Evolutionary conservation across 2,113 vertebrate species (phyloP), one percentile per base, ranked within the genome.

Genomic region (Myotis yumanensis): DNA sequence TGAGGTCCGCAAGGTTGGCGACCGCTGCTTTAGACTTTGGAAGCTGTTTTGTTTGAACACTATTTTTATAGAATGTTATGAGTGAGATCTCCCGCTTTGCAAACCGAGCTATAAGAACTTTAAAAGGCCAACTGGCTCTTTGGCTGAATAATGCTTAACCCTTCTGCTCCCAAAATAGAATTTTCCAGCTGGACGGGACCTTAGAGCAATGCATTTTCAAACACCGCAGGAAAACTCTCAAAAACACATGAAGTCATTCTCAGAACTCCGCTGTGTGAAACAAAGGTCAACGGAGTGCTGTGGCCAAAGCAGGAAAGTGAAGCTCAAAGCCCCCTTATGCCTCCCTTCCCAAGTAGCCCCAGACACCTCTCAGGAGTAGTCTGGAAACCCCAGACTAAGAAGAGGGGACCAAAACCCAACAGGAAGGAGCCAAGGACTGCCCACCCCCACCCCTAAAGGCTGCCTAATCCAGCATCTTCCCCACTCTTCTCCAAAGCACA

Each of bases 111-210:
- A 28, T 35, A 82, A 69, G 81, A 94, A 76, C 94, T 97, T 87
- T 14, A 52, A 94, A 97, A 91, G 64, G 46, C 76, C 91, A 88
- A 88, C 35, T 57, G 18, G 57, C 76, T 85, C 90, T 84, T 76
- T 15, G 48, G 40, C 84, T 82, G 71, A 64, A 76, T 80, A 86
- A 96, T 46, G 46, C 86, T 94, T 91, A 95, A 86, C 93, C 75
- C 84, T 97, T 80, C 76, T 30, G 66, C 28, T 86, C 81, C 89
- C n/a, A 76, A 86, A 93, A 95, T 81, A 95, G 96, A 90, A 59
- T 35, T 83, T 75, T 64, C 81, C n/a, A 51, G 57, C 81, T 32
- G n/a, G 40, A 84, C 23, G 35, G 62, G 37, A 83, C 10, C 85
- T 85, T 43, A 25, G 22, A 64, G 35, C 8, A 66, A 57, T 17